phyloP scores from a whole-genome alignment of 2,888 invertebrate genomes.

The Thelaira solivaga region DNA sequence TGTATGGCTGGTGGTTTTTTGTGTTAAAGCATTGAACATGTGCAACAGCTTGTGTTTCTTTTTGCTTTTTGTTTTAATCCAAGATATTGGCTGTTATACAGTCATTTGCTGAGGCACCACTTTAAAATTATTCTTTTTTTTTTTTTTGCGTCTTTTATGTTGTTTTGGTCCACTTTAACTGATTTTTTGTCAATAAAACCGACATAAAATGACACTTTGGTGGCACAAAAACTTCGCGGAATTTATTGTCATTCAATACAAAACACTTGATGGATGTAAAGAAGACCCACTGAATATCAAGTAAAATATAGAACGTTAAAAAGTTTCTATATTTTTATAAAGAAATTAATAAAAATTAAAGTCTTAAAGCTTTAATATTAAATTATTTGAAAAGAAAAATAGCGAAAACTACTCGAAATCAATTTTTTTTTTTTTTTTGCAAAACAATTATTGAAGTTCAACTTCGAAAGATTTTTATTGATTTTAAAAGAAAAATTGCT shows the following conservation, averaged over 20 bases:
- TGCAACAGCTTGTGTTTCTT: slow-evolving; percentile 50
- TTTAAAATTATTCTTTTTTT: slow-evolving; percentile 9
- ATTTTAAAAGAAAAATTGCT: too few species aligned
- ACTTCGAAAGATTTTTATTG: too few species aligned
- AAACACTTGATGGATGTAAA: slow-evolving; percentile 45
- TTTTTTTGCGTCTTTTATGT: slow-evolving; percentile 44
- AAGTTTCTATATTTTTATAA: too few species aligned
- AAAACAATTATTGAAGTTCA: too few species aligned
- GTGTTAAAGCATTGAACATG: slow-evolving; percentile 42
- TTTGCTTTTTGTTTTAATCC: slow-evolving; percentile 62
- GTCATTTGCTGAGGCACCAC: slow-evolving; percentile 49
- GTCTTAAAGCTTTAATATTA: too few species aligned
- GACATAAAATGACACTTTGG: slow-evolving; percentile 57
- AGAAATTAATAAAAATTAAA: background rate
- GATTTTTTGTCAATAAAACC: slow-evolving; percentile 56
- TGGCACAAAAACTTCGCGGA: slow-evolving; percentile 55
- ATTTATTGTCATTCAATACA: slow-evolving; percentile 57
- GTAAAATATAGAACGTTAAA: too few species aligned
- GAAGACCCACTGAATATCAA: background rate
- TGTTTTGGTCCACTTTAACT: slow-evolving; percentile 45
- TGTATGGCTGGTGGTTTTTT: slow-evolving; percentile 1
- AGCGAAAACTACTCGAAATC: too few species aligned
- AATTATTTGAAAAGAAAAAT: too few species aligned
- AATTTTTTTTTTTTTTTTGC: too few species aligned
- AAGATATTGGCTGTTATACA: slow-evolving; percentile 28